Base-by-base conservation (phyloP, 2,888 invertebrate genomes). In the Endotricha flammealis region DNA sequence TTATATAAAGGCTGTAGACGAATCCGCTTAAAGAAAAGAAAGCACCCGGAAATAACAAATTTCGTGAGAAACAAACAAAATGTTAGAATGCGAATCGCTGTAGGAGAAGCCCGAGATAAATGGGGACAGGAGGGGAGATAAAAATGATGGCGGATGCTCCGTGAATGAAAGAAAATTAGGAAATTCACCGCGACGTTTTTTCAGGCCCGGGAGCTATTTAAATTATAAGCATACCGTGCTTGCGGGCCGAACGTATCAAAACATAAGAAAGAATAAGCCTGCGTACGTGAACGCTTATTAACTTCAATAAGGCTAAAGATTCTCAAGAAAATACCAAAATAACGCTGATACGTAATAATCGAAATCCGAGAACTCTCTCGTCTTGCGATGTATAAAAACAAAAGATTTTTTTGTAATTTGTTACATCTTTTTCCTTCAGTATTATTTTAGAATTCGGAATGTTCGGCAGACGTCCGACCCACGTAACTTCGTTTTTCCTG, bases 1-100 rank as follows among this genome's bases (percentile, higher is more conserved):
- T 74, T 71, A 68, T 66, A 59, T 64, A 69, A 74, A 80, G 63
- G 68, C 68, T 58, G 66, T 56, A 69, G 70, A 71, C 68, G 70
- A 77, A 80, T 79, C 75, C 73, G 75, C 70, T 81, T 82, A 74
- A 66, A 67, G 70, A 65, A 76, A 82, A 75, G 73, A 78, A 81
- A 79, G 62, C 69, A 73, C 60, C 54, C 80, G 82, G 83, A 85
- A 82, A 86, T 83, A 83, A 81, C 81, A 83, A n/a, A 83, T 82
- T 83, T 81, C 59, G 69, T 67, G 71, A 74, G 78, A 80, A 78
- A 83, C 80, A 83, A 82, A 81, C 77, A 81, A 79, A 85, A 83
- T 72, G 74, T 79, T 71, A 71, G 74, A 71, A 68, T 64, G 67
- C 62, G 75, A 77, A 71, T 78, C 73, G 66, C 66, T 72, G 75